Conservation (phyloP, 2,113 vertebrate species). For the Corvus hawaiiensis region DNA sequence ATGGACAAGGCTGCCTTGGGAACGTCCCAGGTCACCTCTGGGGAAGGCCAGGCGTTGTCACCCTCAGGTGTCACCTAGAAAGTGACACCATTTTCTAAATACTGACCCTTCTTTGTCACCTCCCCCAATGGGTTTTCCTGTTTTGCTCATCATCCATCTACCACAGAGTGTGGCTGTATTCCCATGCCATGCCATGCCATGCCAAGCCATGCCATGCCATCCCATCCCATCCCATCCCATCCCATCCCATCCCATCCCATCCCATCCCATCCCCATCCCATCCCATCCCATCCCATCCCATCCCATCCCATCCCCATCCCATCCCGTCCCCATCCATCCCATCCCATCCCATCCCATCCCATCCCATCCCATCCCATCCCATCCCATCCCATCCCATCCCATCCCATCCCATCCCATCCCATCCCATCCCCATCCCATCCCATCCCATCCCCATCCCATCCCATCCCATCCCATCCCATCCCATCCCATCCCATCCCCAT, state of each 20-base stretch:
- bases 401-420: background rate
- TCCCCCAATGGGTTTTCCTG: background rate
- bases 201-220: background rate
- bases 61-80: accelerated
- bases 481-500: background rate
- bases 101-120: background rate
- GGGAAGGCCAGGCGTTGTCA: background rate
- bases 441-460: too few relatives aligned
- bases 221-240: background rate
- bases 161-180: background rate
- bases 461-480: background rate
- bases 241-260: too few relatives aligned
- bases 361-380: background rate
- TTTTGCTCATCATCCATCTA: background rate
- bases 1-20: background rate
- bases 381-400: background rate
- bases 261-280: background rate
- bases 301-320: too few relatives aligned
- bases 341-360: background rate
- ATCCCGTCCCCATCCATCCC: background rate
- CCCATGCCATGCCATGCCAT: background rate
- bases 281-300: too few relatives aligned
- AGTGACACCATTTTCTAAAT: background rate
- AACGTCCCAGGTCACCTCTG: background rate
- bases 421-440: background rate